Conservation (phyloP, 1,140 invertebrate species). For the Rhagoletis zephyria region DNA sequence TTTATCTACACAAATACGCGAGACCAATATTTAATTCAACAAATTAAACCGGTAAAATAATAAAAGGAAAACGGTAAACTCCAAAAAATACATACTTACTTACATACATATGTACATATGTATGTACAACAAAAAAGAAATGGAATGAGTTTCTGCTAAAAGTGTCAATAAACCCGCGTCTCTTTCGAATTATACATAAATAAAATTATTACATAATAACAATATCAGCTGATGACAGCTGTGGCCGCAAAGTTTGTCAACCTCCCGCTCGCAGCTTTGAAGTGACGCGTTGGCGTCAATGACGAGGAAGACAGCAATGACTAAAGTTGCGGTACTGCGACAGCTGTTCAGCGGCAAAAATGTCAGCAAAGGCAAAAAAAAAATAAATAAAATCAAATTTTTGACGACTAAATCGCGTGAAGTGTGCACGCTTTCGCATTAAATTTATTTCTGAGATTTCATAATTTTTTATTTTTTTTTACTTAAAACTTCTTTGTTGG, state of each 20-base stretch:
- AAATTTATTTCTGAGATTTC: conserved; percentile 14
- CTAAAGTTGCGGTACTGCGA: not conserved
- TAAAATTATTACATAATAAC: conserved; percentile 66
- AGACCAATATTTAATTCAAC: not conserved
- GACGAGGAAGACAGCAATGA: not conserved
- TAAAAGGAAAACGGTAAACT: not conserved
- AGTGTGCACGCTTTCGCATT: conserved; percentile 20
- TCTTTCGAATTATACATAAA: not conserved
- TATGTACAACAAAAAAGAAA: not conserved
- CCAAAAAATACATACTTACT: not conserved
- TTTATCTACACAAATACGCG: too few species aligned
- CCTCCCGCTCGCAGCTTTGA: conserved; percentile 55
- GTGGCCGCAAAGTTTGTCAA: conserved; percentile 59
- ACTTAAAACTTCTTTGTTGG: not conserved
- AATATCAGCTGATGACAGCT: conserved; percentile 57
- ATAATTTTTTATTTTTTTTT: not conserved
- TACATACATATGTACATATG: too few species aligned
- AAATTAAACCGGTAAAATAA: not conserved
- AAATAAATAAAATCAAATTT: not conserved
- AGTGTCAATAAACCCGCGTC: conserved; percentile 5
- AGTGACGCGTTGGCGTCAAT: not conserved
- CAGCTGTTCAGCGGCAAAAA: conserved; percentile 19
- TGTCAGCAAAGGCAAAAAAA: conserved; percentile 1
- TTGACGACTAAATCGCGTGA: conserved; percentile 14
- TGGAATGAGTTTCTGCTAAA: conserved; percentile 13